These are phyloP conservation scores for Cyphomyrus discorhynchus DNA, from an alignment of 2,113 vertebrate genomes.

Conservation along the genomic window DNA sequence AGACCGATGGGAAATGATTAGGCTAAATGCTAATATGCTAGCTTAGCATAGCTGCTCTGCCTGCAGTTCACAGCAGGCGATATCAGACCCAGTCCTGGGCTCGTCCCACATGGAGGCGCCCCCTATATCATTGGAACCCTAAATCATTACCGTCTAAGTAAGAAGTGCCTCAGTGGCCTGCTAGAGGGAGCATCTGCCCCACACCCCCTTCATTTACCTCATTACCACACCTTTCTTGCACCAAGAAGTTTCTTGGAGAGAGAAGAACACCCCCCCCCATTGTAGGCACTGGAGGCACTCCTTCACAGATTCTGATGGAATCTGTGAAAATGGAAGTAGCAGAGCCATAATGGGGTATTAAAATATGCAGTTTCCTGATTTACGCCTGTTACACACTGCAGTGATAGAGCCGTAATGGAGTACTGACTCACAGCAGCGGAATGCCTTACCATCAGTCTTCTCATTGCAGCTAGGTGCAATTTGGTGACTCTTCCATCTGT, in stretches of 20 bases:
- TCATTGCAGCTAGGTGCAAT: too few species aligned
- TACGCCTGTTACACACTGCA: not conserved
- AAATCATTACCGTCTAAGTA: constrained; percentile 11
- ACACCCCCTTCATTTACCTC: constrained; percentile 13
- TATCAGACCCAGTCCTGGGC: not conserved
- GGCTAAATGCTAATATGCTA: not conserved
- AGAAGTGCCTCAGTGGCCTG: not conserved
- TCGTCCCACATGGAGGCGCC: not conserved
- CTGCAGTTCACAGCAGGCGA: not conserved
- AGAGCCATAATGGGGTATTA: not conserved
- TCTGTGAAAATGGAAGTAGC: not conserved
- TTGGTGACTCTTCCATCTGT: not conserved
- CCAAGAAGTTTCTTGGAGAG: not conserved
- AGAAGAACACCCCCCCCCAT: not conserved
- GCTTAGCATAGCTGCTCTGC: not conserved
- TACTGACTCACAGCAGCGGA: too few species aligned
- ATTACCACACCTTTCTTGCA: not conserved
- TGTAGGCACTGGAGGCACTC: not conserved
- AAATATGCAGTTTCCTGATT: not conserved
- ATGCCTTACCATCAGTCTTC: not conserved
- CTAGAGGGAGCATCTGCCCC: not conserved
- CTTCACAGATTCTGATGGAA: not conserved
- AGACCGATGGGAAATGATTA: not conserved
- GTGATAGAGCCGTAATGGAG: not conserved
- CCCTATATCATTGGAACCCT: not conserved